These are phyloP conservation scores for Rafetus swinhoei DNA, from an alignment of 2,113 vertebrate genomes.

Conservation along the genomic window DNA sequence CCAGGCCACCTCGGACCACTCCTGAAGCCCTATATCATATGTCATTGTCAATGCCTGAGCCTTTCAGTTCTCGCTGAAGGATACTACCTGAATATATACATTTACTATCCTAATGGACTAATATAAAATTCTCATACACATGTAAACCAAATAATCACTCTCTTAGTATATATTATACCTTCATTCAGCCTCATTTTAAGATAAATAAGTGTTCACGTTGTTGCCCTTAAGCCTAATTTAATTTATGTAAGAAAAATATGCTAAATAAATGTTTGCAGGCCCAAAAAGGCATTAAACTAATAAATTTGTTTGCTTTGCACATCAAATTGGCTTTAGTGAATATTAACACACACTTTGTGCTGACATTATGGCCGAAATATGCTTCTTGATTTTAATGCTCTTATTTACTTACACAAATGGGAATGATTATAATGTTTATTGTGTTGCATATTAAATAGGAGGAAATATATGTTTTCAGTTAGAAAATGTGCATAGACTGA, in stretches of 20 bases:
- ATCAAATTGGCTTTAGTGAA: constrained; percentile 24
- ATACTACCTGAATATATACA: neutral
- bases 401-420: constrained; percentile 1
- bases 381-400: constrained; percentile 5
- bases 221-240: neutral
- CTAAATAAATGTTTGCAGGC: constrained; percentile 22
- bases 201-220: neutral
- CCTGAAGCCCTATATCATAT: neutral
- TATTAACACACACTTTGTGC: constrained; percentile 22
- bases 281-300: constrained; percentile 29
- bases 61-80: neutral
- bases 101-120: neutral
- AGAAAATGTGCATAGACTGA: neutral
- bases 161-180: neutral
- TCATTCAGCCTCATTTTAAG: neutral
- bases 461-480: neutral
- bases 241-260: neutral
- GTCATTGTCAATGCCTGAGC: neutral
- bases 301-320: neutral
- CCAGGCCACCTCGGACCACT: too few species aligned
- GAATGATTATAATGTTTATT: neutral
- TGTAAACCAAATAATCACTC: neutral
- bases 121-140: neutral
- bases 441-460: neutral
- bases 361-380: neutral